These are phyloP conservation scores for cattle (Bos taurus) DNA, from an alignment of 2,113 vertebrate species.

Conservation along the genomic window DNA sequence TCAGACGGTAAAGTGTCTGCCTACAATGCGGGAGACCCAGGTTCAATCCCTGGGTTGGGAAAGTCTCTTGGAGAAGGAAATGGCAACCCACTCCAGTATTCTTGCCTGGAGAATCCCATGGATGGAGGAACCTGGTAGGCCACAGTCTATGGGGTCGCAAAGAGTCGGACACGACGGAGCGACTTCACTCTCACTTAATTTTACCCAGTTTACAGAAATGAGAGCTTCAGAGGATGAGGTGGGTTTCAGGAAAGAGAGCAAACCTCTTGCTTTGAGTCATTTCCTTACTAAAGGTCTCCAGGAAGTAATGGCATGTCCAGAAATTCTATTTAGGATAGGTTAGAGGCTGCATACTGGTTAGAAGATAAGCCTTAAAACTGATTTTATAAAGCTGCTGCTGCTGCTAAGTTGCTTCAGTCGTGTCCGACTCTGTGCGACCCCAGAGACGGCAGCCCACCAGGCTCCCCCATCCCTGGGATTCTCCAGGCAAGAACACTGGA, in stretches of 20 bases:
- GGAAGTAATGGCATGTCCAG: background rate
- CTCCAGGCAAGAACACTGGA: no score
- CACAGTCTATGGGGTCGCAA: no score
- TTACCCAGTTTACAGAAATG: background rate
- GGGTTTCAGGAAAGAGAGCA: background rate
- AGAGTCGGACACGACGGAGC: fast-evolving
- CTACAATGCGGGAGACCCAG: fast-evolving
- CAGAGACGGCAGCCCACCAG: fast-evolving
- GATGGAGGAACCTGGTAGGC: no score
- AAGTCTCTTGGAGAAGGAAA: no score
- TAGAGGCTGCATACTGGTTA: background rate
- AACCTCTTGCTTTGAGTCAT: background rate
- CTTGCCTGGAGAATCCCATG: no score
- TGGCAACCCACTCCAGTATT: no score
- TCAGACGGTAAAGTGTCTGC: no score
- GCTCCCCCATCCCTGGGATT: fast-evolving
- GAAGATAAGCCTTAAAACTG: background rate
- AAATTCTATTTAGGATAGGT: background rate
- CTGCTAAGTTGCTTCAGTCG: no score
- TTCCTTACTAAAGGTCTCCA: no score
- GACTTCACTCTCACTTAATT: background rate
- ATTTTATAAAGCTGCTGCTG: background rate
- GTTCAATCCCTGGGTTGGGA: no score
- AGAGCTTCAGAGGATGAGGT: background rate
- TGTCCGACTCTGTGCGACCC: no score